Evolutionary conservation across 2,888 invertebrate genomes (phyloP).

Genomic region (Clunio marinus): DNA sequence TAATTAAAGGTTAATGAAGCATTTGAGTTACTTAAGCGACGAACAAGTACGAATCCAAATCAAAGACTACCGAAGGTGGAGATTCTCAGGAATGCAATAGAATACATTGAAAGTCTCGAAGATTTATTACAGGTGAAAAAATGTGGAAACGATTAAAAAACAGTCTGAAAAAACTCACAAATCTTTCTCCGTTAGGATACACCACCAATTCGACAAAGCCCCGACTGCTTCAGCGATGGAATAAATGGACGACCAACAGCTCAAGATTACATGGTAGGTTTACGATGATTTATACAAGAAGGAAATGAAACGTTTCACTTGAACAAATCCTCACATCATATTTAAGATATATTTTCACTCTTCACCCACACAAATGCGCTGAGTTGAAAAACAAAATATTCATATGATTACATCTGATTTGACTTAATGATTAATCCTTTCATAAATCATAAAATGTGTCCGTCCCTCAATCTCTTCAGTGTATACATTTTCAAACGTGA

Average conservation of each 20-base stretch:
- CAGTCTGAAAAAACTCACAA: background rate
- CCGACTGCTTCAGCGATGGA: constrained; percentile 47
- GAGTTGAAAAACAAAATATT: constrained; percentile 20
- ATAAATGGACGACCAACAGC: constrained; percentile 47
- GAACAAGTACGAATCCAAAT: constrained; percentile 92
- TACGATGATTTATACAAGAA: background rate
- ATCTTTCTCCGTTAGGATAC: constrained; percentile 11
- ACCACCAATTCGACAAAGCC: constrained; percentile 47
- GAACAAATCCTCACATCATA: constrained; percentile 14
- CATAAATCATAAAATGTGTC: constrained; percentile 18
- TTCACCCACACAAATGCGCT: background rate
- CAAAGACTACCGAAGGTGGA: constrained; percentile 96
- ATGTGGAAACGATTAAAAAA: background rate
- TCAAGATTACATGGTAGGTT: constrained; percentile 48
- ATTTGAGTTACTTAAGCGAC: constrained; percentile 86
- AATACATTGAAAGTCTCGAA: constrained; percentile 91
- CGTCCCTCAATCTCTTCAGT: background rate
- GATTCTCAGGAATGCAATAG: constrained; percentile 94
- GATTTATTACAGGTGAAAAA: constrained; percentile 65
- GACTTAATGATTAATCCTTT: constrained; percentile 29
- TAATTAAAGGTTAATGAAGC: constrained; percentile 86
- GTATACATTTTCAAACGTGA: background rate
- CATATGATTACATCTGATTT: constrained; percentile 29
- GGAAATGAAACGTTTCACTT: background rate
- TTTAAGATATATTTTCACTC: background rate